A percentile compares a stretch with the other conserved stretches of the same genome.
Conservation (phyloP, 2,888 invertebrate genomes). For the Autographa pulchrina region DNA sequence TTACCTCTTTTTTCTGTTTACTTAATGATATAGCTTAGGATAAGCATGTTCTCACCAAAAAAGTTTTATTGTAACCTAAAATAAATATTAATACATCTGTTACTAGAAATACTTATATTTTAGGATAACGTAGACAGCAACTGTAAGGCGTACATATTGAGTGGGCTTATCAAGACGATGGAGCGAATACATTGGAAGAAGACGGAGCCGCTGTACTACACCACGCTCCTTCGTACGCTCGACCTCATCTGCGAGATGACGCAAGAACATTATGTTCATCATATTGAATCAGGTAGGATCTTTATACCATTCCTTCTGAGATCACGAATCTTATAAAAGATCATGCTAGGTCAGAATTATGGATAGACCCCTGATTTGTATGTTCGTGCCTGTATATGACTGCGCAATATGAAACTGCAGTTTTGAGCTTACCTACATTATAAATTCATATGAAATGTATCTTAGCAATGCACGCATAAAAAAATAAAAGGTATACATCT, state of each 20-base stretch:
- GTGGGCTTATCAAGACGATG: slow-evolving; percentile 94
- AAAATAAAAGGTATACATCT: too few species aligned
- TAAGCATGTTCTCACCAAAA: too few species aligned
- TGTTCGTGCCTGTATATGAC: too few species aligned
- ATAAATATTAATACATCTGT: background rate
- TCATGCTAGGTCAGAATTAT: too few species aligned
- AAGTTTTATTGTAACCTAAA: background rate
- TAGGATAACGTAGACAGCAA: slow-evolving; percentile 96
- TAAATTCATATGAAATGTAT: too few species aligned
- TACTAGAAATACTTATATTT: slow-evolving; percentile 47
- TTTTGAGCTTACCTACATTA: too few species aligned
- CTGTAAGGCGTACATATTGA: slow-evolving; percentile 94
- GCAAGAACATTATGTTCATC: slow-evolving; percentile 95
- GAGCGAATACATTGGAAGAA: slow-evolving; percentile 93
- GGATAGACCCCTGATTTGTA: too few species aligned
- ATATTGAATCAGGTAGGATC: slow-evolving; percentile 93
- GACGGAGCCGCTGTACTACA: slow-evolving; percentile 91
- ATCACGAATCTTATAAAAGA: background rate
- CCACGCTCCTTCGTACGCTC: slow-evolving; percentile 93
- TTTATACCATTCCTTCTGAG: background rate
- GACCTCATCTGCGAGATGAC: slow-evolving; percentile 94
- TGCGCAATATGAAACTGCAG: too few species aligned
- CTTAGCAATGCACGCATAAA: too few species aligned
- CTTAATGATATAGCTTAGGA: too few species aligned
- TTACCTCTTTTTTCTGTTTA: too few species aligned